Percentiles rank a stretch among this genome's conserved stretches.
Evolutionary conservation across 2,888 invertebrate species (phyloP).

Genomic region (Sinhomidia bicolor): DNA sequence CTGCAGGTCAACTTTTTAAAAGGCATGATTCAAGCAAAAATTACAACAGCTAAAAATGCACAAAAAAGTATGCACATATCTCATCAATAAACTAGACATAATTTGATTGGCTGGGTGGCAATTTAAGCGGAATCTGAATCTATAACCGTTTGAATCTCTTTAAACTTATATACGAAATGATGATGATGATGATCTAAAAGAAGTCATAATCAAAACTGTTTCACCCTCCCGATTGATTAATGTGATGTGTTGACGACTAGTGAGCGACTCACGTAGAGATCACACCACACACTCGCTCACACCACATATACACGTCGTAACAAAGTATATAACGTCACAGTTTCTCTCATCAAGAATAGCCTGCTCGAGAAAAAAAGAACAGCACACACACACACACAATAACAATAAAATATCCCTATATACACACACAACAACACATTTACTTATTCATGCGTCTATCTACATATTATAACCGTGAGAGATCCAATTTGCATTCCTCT

Average conservation of each 20-base stretch:
- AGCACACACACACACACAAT: too few relatives aligned
- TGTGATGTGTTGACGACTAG: constrained; percentile 51
- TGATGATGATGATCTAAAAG: neutral
- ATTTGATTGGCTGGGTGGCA: too few relatives aligned
- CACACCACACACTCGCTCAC: constrained; percentile 20
- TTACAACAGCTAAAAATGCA: too few relatives aligned
- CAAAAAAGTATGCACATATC: too few relatives aligned
- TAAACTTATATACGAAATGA: neutral
- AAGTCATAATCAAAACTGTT: constrained; percentile 11
- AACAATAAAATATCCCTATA: constrained; percentile 28
- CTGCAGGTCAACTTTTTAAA: neutral
- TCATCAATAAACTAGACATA: too few relatives aligned
- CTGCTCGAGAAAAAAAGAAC: constrained; percentile 40
- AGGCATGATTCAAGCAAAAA: too few relatives aligned
- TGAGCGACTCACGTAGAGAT: constrained; percentile 61
- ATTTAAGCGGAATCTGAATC: too few relatives aligned
- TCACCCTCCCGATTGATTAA: constrained; percentile 43
- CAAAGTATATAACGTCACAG: constrained; percentile 16
- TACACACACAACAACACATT: neutral
- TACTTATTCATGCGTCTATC: neutral
- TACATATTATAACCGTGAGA: constrained; percentile 46
- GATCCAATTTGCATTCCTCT: constrained; percentile 62
- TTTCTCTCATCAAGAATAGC: constrained; percentile 47
- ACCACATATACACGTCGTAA: too few relatives aligned
- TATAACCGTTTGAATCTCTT: too few relatives aligned